phyloP scores from a whole-genome alignment of 2,888 invertebrate species.

The Cosmia trapezina region DNA sequence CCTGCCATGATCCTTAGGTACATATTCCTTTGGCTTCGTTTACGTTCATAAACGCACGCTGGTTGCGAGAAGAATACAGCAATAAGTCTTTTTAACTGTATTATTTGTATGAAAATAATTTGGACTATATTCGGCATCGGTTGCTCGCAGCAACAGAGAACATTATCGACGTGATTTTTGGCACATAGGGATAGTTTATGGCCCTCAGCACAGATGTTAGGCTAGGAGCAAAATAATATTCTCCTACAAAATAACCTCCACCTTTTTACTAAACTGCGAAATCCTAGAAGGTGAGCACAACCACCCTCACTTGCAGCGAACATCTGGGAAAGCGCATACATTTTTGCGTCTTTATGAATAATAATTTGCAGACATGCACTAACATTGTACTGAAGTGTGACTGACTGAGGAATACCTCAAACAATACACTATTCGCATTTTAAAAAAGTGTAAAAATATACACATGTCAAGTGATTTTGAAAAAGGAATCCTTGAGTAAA shows the following conservation, averaged over 20 bases:
- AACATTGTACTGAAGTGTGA: constrained; percentile 41
- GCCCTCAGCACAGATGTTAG: too few species aligned
- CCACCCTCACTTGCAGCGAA: constrained; percentile 1
- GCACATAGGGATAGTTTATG: not conserved
- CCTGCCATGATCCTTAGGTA: too few species aligned
- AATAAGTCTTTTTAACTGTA: not conserved
- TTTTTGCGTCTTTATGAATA: constrained; percentile 53
- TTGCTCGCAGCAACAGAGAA: not conserved
- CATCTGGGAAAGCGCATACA: constrained; percentile 35
- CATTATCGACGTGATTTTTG: not conserved
- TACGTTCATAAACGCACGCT: too few species aligned
- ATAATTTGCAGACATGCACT: constrained; percentile 49
- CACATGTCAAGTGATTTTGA: constrained; percentile 24
- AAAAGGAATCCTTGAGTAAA: constrained; percentile 6
- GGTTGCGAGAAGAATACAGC: not conserved
- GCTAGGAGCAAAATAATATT: too few species aligned
- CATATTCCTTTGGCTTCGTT: too few species aligned
- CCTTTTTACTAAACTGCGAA: constrained; percentile 13
- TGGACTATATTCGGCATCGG: not conserved
- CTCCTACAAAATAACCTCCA: not conserved
- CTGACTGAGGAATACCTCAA: constrained; percentile 38
- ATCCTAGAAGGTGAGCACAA: constrained; percentile 1
- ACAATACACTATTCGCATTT: constrained; percentile 53
- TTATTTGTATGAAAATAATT: not conserved
- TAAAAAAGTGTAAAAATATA: constrained; percentile 30